These are phyloP conservation scores for Chloroceryle inda DNA, from an alignment of 2,797 vertebrate genomes.

Conservation along the genomic window DNA sequence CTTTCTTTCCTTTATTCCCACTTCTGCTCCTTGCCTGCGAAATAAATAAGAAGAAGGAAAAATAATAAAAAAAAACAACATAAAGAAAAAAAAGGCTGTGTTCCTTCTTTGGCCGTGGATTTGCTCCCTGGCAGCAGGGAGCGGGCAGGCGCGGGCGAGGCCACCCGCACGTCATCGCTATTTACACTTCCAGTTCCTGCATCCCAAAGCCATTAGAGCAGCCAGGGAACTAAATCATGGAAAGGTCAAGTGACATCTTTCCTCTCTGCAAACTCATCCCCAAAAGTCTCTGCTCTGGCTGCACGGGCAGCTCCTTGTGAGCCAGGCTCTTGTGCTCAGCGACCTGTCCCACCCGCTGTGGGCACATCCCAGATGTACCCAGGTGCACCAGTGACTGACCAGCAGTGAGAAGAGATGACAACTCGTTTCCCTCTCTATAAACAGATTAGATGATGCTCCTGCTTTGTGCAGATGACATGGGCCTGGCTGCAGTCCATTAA, in stretches of 20 bases:
- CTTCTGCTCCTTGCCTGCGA: not conserved
- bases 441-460: not conserved
- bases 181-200: not conserved
- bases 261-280: not conserved
- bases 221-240: not conserved
- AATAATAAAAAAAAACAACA: not conserved
- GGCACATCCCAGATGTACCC: not conserved
- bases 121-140: not conserved
- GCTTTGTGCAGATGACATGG: not conserved
- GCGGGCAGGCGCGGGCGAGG: not conserved
- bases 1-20: not conserved
- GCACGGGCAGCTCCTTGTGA: fast-evolving
- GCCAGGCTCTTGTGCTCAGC: not conserved
- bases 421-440: not conserved
- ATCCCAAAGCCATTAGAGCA: not conserved
- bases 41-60: not conserved
- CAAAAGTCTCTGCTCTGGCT: not conserved
- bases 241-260: not conserved
- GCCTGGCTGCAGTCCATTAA: not conserved
- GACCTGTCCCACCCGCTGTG: fast-evolving
- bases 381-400: not conserved
- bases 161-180: not conserved
- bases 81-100: not conserved
- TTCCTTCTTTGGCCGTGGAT: not conserved
- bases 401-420: not conserved